Evolutionary conservation across 2,888 invertebrate species (phyloP), one percentile per base, ranked within the genome.

Genomic region (Leptopilina myrica): DNA sequence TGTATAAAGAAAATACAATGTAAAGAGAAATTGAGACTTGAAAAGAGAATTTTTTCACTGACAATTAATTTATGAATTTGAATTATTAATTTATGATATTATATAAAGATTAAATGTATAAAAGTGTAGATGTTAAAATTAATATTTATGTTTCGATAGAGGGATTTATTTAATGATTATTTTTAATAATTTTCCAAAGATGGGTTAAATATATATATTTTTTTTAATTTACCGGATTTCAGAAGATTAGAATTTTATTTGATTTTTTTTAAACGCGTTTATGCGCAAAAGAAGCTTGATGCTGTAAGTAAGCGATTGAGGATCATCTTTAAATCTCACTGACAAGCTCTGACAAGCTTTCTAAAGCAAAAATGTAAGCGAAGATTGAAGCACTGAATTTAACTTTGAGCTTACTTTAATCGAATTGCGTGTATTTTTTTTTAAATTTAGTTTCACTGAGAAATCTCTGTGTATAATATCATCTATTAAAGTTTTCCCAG

Each of bases 321-420:
- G 69, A 73, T 73, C 53, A 56, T 56, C 69, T 56, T 11, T 56
- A 73, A 73, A 73, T 73, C 69, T 73, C 69, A 5, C 56, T 73
- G 69, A 73, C 69, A 73, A 73, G 69, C 53, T 73, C n/a, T 73
- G 69, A 73, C 69, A 73, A 73, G 69, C 69, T 56, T 73, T 33
- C 53, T 26, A 20, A 73, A 53, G 69, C 20, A 49, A 69, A 69
- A 49, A 56, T 73, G 53, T 26, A 53, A 53, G 53, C 26, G 49
- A 56, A 73, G 53, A 56, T 73, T 73, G 69, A 56, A 73, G 53
- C 33, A 53, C 69, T 73, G 56, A 73, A 33, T 33, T 69, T 73
- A 53, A 73, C 53, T 73, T 73, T 73, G 69, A 73, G 53, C 53
- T 56, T n/a, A 53, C 69, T 73, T 73, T 73, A 73, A 73, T 73